Conservation (phyloP, 1,140 invertebrate species). For the Sitodiplosis mosellana region DNA sequence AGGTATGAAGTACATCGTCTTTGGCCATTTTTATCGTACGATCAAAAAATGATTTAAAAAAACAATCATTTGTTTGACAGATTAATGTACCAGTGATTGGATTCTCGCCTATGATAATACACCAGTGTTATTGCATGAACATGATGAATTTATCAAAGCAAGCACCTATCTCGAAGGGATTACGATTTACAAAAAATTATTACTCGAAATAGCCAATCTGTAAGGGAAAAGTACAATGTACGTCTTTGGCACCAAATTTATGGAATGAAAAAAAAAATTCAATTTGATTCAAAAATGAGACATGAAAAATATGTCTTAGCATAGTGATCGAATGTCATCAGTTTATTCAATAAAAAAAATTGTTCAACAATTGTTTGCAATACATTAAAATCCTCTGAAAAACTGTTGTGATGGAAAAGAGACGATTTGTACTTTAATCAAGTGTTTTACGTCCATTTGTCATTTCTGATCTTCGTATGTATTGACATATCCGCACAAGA, state of each 20-base stretch:
- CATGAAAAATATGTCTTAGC: too few relatives aligned
- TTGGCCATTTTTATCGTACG: slow-evolving; percentile 26
- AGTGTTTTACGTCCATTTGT: too few relatives aligned
- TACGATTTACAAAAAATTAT: slow-evolving; percentile 42
- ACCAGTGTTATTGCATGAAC: slow-evolving; percentile 52
- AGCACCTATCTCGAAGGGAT: slow-evolving; percentile 51
- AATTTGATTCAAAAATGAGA: too few relatives aligned
- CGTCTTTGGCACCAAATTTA: background rate
- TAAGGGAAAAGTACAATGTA: too few relatives aligned
- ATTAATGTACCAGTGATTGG: slow-evolving; percentile 52
- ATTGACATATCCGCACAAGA: too few relatives aligned
- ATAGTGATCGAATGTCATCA: too few relatives aligned
- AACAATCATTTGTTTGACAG: slow-evolving; percentile 7
- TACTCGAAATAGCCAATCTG: slow-evolving; percentile 34
- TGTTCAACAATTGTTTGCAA: too few relatives aligned
- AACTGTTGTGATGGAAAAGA: too few relatives aligned
- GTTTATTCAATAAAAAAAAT: too few relatives aligned
- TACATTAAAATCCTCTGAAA: too few relatives aligned
- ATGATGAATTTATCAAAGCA: slow-evolving; percentile 57
- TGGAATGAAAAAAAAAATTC: background rate
- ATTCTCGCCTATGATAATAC: slow-evolving; percentile 65
- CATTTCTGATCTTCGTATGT: too few relatives aligned
- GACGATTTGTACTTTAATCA: too few relatives aligned
- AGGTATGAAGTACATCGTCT: slow-evolving; percentile 22
- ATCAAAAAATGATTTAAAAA: background rate